phyloP scores from a whole-genome alignment of 2,113 vertebrate species.

The Centropristis striata region DNA sequence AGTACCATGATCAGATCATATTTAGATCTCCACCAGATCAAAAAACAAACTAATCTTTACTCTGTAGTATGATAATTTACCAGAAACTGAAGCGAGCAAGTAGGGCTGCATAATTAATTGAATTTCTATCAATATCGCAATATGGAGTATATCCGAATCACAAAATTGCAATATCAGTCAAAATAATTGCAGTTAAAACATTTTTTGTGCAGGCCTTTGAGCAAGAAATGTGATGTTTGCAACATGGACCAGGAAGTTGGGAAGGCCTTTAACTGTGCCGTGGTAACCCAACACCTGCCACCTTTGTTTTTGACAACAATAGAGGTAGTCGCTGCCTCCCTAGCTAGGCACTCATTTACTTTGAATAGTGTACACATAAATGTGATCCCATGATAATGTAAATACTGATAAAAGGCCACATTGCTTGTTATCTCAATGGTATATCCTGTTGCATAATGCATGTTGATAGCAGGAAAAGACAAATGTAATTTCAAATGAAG shows the following conservation, averaged over 20 bases:
- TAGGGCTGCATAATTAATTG: no score
- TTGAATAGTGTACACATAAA: constrained; percentile 12
- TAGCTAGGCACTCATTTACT: neutral
- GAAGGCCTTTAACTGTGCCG: neutral
- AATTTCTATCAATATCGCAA: no score
- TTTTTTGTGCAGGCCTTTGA: neutral
- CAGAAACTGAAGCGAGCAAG: neutral
- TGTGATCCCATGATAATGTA: neutral
- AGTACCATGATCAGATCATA: neutral
- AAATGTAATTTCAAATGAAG: no score
- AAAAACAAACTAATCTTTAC: neutral
- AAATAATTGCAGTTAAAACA: no score
- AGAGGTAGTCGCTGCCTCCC: neutral
- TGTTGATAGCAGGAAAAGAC: constrained; percentile 13
- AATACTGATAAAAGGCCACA: neutral
- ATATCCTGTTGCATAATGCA: neutral
- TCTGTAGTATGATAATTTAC: neutral
- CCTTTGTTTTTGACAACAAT: neutral
- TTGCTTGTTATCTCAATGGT: neutral
- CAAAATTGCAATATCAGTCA: no score
- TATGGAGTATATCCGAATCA: no score
- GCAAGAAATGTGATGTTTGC: neutral
- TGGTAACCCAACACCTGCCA: neutral
- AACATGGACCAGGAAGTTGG: neutral
- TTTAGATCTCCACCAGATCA: neutral